phyloP scores from a whole-genome alignment of 2,888 invertebrate genomes.

The Tetramorium bicarinatum region DNA sequence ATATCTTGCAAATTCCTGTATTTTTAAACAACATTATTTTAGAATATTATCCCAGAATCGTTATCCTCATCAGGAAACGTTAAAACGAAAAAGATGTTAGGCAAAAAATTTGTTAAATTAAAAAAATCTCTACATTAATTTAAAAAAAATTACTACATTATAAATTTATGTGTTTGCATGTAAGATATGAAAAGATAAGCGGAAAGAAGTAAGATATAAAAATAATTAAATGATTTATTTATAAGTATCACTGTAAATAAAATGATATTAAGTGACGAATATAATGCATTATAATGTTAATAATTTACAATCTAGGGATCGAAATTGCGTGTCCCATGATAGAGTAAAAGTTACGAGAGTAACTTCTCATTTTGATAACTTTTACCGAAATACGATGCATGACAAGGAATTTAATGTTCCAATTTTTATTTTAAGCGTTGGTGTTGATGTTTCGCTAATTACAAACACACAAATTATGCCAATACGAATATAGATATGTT shows the following conservation, averaged over 20 bases:
- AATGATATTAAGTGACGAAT: neutral
- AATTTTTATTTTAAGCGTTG: neutral
- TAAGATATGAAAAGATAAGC: neutral
- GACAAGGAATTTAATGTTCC: neutral
- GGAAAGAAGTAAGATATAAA: constrained; percentile 21
- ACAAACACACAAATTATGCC: neutral
- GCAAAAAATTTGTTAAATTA: neutral
- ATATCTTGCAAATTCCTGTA: neutral
- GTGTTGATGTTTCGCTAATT: neutral
- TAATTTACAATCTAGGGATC: neutral
- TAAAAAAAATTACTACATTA: neutral
- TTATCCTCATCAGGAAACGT: neutral
- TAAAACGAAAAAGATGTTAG: neutral
- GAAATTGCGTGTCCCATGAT: neutral
- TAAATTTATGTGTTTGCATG: neutral
- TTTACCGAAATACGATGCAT: neutral
- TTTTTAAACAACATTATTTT: neutral
- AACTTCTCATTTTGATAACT: neutral
- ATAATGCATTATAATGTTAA: neutral
- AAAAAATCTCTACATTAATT: neutral
- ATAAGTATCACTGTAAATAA: neutral
- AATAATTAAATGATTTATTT: constrained; percentile 10
- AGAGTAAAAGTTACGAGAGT: neutral
- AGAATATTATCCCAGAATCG: neutral
- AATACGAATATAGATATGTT: neutral